Evolutionary conservation across 1,140 invertebrate species (phyloP).

Genomic region (Holcopasites calliopsidis): DNA sequence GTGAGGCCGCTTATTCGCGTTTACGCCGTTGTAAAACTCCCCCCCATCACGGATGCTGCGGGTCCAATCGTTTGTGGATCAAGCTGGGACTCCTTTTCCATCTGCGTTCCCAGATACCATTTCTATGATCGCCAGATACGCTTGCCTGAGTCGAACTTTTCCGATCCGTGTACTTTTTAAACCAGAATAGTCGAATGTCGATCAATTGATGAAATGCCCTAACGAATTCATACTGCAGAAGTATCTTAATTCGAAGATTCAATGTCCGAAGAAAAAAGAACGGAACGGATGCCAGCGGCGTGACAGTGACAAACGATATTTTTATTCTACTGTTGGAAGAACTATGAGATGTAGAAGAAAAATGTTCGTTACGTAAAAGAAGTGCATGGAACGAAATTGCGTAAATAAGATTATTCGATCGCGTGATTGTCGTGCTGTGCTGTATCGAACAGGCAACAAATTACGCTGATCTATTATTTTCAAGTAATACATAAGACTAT

Average conservation of each 20-base stretch:
- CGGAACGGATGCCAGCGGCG: no score
- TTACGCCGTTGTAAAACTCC: conserved; percentile 61
- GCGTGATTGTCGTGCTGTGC: neutral
- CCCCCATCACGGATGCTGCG: conserved; percentile 31
- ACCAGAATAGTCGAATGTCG: no score
- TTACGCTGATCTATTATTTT: no score
- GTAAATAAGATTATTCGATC: neutral
- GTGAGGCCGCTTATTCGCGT: conserved; percentile 67
- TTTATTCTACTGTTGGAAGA: neutral
- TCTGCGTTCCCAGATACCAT: conserved; percentile 55
- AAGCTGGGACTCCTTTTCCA: conserved; percentile 58
- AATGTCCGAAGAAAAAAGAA: no score
- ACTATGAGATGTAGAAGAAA: neutral
- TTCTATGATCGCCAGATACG: conserved; percentile 3
- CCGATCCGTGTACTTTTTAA: neutral
- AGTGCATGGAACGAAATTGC: neutral
- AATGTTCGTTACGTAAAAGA: neutral
- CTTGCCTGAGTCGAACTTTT: neutral
- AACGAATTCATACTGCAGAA: no score
- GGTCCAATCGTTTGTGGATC: conserved; percentile 58
- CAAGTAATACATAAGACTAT: no score
- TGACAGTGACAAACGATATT: neutral
- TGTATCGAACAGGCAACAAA: no score
- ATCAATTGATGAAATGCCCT: no score
- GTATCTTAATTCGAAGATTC: no score